phyloP scores from a whole-genome alignment of 2,113 vertebrate species.

The Catagonus wagneri region DNA sequence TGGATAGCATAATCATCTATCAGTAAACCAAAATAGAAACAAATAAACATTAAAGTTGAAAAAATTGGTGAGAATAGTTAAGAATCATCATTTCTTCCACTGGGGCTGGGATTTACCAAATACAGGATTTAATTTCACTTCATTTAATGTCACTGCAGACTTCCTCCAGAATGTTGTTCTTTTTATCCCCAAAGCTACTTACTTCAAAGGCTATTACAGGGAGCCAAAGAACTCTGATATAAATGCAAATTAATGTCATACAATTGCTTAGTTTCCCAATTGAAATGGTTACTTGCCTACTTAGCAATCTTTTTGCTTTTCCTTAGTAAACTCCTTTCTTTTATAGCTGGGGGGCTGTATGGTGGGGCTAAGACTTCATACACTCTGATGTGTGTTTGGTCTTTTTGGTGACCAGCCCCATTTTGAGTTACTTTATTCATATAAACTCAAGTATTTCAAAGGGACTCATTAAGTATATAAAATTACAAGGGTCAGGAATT shows the following conservation, averaged over 20 bases:
- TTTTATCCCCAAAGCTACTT: neutral
- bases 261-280: neutral
- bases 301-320: neutral
- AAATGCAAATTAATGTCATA: neutral
- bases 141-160: neutral
- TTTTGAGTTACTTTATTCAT: neutral
- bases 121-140: neutral
- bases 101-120: neutral
- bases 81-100: neutral
- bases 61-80: conserved; percentile 17
- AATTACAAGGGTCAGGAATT: neutral
- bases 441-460: neutral
- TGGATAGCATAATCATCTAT: conserved; percentile 21
- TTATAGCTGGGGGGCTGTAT: neutral
- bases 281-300: neutral
- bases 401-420: neutral
- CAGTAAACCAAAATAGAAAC: conserved; percentile 13
- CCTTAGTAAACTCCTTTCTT: conserved; percentile 8
- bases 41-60: neutral
- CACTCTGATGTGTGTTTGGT: neutral
- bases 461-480: neutral
- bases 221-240: conserved; percentile 4
- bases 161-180: neutral
- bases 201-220: neutral
- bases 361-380: neutral